Evolutionary conservation across 2,888 invertebrate genomes (phyloP).

Genomic region (Hybos culiciformis): DNA sequence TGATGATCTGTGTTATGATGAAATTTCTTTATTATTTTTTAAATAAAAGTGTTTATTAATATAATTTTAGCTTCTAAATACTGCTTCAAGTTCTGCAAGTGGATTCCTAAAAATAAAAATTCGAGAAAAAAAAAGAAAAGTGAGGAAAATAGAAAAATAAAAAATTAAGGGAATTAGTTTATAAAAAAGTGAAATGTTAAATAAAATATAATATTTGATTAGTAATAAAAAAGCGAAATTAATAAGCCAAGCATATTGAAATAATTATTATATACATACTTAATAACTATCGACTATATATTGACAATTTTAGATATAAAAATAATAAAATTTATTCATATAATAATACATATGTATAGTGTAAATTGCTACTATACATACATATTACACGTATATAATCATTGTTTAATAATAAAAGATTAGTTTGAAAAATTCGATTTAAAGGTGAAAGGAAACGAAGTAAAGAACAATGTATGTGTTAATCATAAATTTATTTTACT

Average conservation of each 20-base stretch:
- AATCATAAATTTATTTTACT: no score
- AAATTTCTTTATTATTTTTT: slow-evolving; percentile 10
- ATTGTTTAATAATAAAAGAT: no score
- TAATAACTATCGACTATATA: background rate
- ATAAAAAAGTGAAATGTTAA: no score
- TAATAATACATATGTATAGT: no score
- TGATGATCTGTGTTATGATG: no score
- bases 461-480: no score
- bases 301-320: background rate
- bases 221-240: background rate
- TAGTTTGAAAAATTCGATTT: no score
- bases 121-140: slow-evolving; percentile 14
- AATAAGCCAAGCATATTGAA: background rate
- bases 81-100: slow-evolving; percentile 37
- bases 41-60: slow-evolving; percentile 12
- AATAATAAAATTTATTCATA: no score
- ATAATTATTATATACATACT: background rate
- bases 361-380: no score
- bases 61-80: slow-evolving; percentile 32
- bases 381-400: no score
- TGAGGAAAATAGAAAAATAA: slow-evolving; percentile 14
- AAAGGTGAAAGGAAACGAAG: no score
- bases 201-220: slow-evolving; percentile 11
- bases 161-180: no score
- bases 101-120: slow-evolving; percentile 31